Conservation (phyloP, 2,797 vertebrate species). For the Brachyalestes nurse region DNA sequence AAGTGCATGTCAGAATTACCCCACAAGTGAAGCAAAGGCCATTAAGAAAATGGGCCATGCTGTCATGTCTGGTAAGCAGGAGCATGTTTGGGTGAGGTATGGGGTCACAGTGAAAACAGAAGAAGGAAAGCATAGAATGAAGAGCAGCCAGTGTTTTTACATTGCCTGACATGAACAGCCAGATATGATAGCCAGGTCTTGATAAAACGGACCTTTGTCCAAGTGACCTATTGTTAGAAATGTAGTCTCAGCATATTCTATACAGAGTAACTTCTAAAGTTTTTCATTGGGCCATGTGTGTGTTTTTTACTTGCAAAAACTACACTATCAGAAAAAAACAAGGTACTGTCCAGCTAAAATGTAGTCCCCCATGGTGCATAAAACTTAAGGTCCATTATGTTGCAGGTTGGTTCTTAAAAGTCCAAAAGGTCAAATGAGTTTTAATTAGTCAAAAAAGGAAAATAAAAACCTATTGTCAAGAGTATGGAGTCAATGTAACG, state of each 20-base stretch:
- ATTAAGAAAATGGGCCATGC: conserved; percentile 34
- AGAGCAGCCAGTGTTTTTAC: conserved; percentile 42
- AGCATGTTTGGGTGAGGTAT: conserved; percentile 13
- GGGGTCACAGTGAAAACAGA: conserved; percentile 11
- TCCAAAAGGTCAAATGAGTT: too few species aligned
- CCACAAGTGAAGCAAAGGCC: conserved; percentile 17
- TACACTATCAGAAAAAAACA: background rate
- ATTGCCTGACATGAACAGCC: conserved; percentile 38
- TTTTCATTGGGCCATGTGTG: background rate
- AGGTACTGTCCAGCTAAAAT: too few species aligned
- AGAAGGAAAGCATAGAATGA: conserved; percentile 11
- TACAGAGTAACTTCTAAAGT: conserved; percentile 8
- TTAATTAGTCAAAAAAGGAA: too few species aligned
- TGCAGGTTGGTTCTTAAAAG: too few species aligned
- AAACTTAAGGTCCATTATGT: too few species aligned
- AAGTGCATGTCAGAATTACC: conserved; percentile 36
- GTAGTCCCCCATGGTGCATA: too few species aligned
- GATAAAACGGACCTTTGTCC: conserved; percentile 34
- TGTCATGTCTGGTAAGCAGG: conserved; percentile 27
- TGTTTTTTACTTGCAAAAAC: background rate
- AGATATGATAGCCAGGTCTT: conserved; percentile 27
- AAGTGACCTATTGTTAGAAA: conserved; percentile 28
- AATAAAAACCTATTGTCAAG: too few species aligned
- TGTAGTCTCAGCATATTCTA: conserved; percentile 37
- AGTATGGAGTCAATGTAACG: too few species aligned